Evolutionary conservation across 2,797 vertebrate genomes (phyloP).

Genomic region (Cynopterus sphinx): DNA sequence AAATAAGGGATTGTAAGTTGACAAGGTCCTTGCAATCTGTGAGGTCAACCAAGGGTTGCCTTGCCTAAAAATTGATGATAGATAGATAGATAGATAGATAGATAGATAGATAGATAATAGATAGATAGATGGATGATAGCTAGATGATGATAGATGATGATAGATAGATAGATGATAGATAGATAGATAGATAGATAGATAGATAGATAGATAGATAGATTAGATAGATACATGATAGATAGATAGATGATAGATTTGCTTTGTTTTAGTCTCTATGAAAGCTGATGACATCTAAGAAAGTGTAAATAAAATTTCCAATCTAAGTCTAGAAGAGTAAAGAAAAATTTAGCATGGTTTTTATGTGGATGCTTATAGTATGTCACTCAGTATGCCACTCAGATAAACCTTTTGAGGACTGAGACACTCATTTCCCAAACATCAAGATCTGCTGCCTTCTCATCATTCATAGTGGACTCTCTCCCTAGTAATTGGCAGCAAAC

Average conservation of each 20-base stretch:
- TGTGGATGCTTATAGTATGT: not conserved
- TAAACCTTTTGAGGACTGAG: not conserved
- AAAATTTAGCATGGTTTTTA: not conserved
- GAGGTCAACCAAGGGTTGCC: no score
- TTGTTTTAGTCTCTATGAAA: not conserved
- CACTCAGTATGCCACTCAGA: not conserved
- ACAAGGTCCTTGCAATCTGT: no score
- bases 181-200: no score
- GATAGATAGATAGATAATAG: no score
- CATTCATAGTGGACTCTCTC: not conserved
- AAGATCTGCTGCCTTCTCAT: not conserved
- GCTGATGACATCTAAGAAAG: not conserved
- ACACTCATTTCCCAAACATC: not conserved
- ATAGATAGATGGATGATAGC: no score
- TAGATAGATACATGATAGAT: no score
- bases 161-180: no score
- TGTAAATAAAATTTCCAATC: not conserved
- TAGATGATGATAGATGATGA: no score
- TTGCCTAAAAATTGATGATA: no score
- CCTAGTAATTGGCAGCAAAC: not conserved
- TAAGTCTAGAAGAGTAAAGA: not conserved
- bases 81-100: no score
- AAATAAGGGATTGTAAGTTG: no score
- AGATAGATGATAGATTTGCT: not conserved
- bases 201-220: no score